These are phyloP conservation scores for Albula goreensis DNA, from an alignment of 2,113 vertebrate genomes.

Conservation along the genomic window DNA sequence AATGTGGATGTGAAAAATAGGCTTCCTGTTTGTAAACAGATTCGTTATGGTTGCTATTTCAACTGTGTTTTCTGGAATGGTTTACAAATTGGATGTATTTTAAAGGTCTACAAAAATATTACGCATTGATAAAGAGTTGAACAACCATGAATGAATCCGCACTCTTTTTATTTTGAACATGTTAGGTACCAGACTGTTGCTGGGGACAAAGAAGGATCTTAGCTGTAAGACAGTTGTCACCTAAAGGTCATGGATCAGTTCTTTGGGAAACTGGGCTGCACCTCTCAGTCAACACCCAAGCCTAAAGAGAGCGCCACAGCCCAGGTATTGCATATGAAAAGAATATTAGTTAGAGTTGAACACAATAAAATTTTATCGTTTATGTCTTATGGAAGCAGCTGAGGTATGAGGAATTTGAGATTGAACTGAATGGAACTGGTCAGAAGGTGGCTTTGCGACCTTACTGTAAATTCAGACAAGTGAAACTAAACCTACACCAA, in stretches of 20 bases:
- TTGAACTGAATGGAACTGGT: too few species aligned
- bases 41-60: neutral
- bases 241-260: slow-evolving; percentile 51
- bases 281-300: slow-evolving; percentile 32
- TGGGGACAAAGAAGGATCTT: neutral
- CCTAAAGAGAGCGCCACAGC: neutral
- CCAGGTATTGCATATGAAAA: slow-evolving; percentile 3
- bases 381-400: too few species aligned
- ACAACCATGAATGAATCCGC: too few species aligned
- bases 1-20: too few species aligned
- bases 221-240: neutral
- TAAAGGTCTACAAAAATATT: neutral
- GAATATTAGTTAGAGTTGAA: neutral
- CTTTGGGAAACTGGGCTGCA: slow-evolving; percentile 38
- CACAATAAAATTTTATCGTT: too few species aligned
- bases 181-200: neutral
- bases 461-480: too few species aligned
- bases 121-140: too few species aligned
- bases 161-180: neutral
- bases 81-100: neutral
- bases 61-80: neutral
- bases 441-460: too few species aligned
- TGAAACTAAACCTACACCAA: too few species aligned
- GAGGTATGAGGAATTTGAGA: too few species aligned
- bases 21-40: too few species aligned